A percentile compares a stretch with the other conserved stretches of the same genome.
Evolutionary conservation across 2,113 vertebrate genomes (phyloP).

Genomic region (Spea multiplicata): DNA sequence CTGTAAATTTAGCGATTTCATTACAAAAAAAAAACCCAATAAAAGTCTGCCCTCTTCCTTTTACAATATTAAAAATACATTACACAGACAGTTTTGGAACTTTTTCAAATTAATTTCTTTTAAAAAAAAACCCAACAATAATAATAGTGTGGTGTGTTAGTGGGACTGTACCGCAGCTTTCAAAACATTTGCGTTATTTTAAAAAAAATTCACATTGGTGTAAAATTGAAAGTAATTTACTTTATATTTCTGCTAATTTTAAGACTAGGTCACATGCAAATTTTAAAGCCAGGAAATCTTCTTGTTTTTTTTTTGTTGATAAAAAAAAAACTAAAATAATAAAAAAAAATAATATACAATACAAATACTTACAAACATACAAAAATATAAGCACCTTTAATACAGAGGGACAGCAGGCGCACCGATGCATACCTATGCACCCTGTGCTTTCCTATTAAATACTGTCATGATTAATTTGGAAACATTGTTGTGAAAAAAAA

Average conservation of each 20-base stretch:
- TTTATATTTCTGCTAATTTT: background rate
- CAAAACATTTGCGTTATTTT: background rate
- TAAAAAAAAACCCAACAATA: no score
- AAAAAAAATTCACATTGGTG: background rate
- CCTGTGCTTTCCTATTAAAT: conserved; percentile 31
- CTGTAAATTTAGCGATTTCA: background rate
- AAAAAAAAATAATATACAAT: conserved; percentile 80
- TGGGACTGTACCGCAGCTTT: conserved; percentile 3
- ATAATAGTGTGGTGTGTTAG: background rate
- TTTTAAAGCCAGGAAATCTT: conserved; percentile 77
- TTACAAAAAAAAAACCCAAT: background rate
- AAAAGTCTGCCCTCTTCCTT: background rate
- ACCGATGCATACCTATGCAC: conserved; percentile 52
- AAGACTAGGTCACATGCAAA: conserved; percentile 69
- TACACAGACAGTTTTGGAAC: background rate
- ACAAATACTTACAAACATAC: conserved; percentile 89
- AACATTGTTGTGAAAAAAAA: conserved; percentile 1
- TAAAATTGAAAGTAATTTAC: background rate
- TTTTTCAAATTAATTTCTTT: background rate
- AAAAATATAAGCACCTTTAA: conserved; percentile 89
- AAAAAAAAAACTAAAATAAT: conserved; percentile 47
- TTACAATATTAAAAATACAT: background rate
- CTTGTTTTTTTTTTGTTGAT: conserved; percentile 50
- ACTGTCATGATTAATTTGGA: conserved; percentile 7
- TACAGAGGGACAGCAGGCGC: conserved; percentile 72